phyloP scores from a whole-genome alignment of 2,797 vertebrate species.

The Urosaurus nigricauda region DNA sequence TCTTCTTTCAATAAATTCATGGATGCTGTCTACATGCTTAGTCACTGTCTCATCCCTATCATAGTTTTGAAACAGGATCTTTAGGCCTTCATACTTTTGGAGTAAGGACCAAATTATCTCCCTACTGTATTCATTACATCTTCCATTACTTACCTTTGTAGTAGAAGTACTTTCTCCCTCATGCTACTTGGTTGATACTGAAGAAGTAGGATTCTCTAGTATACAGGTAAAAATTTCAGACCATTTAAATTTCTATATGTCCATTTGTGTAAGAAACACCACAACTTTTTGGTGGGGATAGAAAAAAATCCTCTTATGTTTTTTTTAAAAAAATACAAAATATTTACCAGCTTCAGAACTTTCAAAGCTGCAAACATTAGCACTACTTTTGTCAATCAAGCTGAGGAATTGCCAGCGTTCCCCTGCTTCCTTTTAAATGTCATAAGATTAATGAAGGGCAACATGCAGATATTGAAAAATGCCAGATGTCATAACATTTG shows the following conservation, averaged over 20 bases:
- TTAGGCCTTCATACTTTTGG: not conserved
- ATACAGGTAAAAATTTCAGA: not conserved
- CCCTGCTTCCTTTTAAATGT: conserved; percentile 20
- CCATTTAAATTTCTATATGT: not conserved
- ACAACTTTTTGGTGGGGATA: not conserved
- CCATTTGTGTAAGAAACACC: not conserved
- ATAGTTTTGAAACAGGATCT: not conserved
- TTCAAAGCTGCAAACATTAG: conserved; percentile 1
- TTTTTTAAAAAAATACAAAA: not conserved
- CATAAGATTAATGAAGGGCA: conserved; percentile 24
- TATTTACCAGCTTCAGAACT: not conserved
- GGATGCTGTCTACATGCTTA: not conserved
- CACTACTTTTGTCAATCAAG: not conserved
- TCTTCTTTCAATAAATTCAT: not conserved
- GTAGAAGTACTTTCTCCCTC: not conserved
- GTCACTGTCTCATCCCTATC: not conserved
- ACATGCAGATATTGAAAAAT: not conserved
- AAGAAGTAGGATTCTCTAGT: not conserved
- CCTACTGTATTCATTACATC: not conserved
- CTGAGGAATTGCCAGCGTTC: not conserved
- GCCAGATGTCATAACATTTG: conserved; percentile 18
- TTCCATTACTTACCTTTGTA: not conserved
- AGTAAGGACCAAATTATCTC: not conserved
- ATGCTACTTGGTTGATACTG: not conserved
- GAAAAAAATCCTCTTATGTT: too few species aligned